Conservation (phyloP, 2,113 vertebrate species). For the Embiotoca jacksoni region DNA sequence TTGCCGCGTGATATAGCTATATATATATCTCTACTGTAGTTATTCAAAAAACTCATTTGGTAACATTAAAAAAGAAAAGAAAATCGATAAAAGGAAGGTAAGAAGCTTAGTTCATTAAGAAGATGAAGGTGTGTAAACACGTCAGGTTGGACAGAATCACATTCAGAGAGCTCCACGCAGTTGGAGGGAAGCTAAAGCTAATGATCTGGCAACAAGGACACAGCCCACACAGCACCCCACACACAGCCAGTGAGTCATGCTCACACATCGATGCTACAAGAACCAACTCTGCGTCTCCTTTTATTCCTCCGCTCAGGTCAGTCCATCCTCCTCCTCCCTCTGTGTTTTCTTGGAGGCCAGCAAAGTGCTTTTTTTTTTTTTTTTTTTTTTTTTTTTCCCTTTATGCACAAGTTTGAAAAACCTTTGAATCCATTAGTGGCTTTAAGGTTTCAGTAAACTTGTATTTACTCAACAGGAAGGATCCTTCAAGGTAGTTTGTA, state of each 20-base stretch:
- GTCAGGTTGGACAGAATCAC: constrained; percentile 79
- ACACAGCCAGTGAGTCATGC: constrained; percentile 71
- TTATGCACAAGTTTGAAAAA: constrained; percentile 49
- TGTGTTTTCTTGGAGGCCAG: constrained; percentile 40
- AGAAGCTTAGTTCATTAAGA: constrained; percentile 82
- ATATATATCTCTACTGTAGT: constrained; percentile 76
- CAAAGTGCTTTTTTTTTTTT: constrained; percentile 60
- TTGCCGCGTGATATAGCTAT: constrained; percentile 84
- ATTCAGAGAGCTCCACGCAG: constrained; percentile 80
- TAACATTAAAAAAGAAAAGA: constrained; percentile 70
- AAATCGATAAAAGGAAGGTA: constrained; percentile 73
- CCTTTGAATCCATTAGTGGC: constrained; percentile 33
- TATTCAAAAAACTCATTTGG: constrained; percentile 81
- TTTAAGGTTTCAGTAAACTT: constrained; percentile 30
- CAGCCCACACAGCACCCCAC: constrained; percentile 60
- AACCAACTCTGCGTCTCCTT: constrained; percentile 53
- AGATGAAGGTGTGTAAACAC: constrained; percentile 82
- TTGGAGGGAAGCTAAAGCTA: constrained; percentile 78
- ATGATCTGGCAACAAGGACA: constrained; percentile 73
- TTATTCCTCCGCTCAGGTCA: constrained; percentile 50
- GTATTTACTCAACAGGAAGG: constrained; percentile 6
- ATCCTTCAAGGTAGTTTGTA: constrained; percentile 27
- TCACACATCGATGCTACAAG: constrained; percentile 64
- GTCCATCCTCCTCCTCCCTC: constrained; percentile 29
- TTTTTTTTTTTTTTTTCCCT: constrained; percentile 12